A percentile compares a stretch with the other conserved stretches of the same genome.
phyloP scores from a whole-genome alignment of 2,113 vertebrate genomes.

The Accipiter virgatus region DNA sequence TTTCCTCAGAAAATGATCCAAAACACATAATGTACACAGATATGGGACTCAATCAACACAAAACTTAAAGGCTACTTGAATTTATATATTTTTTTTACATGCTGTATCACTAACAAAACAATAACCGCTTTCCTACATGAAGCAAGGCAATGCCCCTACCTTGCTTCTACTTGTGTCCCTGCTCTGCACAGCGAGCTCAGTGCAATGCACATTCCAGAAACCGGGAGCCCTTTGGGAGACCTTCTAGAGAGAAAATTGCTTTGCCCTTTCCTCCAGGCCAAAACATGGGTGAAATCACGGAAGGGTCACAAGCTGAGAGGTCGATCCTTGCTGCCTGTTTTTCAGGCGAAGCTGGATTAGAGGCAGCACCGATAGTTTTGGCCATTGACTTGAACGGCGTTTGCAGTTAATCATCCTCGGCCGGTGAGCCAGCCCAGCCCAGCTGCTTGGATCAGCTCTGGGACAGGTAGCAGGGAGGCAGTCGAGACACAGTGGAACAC shows the following conservation, averaged over 20 bases:
- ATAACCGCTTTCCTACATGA: neutral
- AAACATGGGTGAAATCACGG: neutral
- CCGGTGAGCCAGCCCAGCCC: neutral
- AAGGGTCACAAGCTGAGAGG: neutral
- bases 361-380: neutral
- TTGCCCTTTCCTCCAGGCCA: neutral
- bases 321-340: neutral
- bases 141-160: neutral
- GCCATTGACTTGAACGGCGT: neutral
- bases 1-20: constrained; percentile 6
- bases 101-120: neutral
- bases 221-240: neutral
- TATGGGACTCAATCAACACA: neutral
- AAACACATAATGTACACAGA: neutral
- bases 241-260: neutral
- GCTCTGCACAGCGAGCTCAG: neutral
- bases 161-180: neutral
- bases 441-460: neutral
- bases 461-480: constrained; percentile 6
- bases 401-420: neutral
- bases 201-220: neutral
- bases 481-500: neutral
- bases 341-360: neutral
- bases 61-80: neutral
- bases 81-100: neutral